Evolutionary conservation across 2,113 vertebrate species (phyloP), one percentile per base, ranked within the genome.

Genomic region (Phyllopteryx taeniolatus): DNA sequence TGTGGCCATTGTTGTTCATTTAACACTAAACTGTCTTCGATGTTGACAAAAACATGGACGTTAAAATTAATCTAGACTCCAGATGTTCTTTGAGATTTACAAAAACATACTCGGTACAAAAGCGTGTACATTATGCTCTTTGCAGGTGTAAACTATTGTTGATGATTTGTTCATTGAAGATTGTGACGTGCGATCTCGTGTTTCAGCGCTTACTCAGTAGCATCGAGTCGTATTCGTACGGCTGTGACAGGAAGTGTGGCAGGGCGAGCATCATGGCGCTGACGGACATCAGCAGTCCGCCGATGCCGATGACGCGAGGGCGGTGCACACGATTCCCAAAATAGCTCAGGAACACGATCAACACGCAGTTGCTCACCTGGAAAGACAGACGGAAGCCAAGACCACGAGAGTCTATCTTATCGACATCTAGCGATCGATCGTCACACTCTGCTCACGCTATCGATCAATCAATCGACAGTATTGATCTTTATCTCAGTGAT

Each of bases 281-380:
- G 39, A 94, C 67, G 0, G 95, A 93, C 89, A 99, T 95, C 76
- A 99, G 89, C 27, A 99, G 85, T 3, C 95, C 95, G 0, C 98
- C 96, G 0, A 94, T 0, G 1, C 96, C 98, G 0, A 99, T 99
- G 27, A 95, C 9, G 0, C 95, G 90, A 0, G 98, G 98, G 6
- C 98, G 95, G 85, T 99, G 95, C 4, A 98, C 93, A 0, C 95
- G 91, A 69, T 92, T 95, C 69, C 98, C 98, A 0, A 99, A 94
- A 89, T 99, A 99, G 92, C 97, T 99, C 80, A 99, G 93, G 0
- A 99, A 99, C 84, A 96, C 93, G 72, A 99, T 98, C 82, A 99
- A 93, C 65, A 92, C 75, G 11, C 95, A 91, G 13, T 99, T 99
- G 82, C 97, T 95, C 2, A 98, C 90, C 98, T 99, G 20, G 73